Evolutionary conservation across 2,888 invertebrate genomes (phyloP).

Genomic region (Dasysyrphus albostriatus): DNA sequence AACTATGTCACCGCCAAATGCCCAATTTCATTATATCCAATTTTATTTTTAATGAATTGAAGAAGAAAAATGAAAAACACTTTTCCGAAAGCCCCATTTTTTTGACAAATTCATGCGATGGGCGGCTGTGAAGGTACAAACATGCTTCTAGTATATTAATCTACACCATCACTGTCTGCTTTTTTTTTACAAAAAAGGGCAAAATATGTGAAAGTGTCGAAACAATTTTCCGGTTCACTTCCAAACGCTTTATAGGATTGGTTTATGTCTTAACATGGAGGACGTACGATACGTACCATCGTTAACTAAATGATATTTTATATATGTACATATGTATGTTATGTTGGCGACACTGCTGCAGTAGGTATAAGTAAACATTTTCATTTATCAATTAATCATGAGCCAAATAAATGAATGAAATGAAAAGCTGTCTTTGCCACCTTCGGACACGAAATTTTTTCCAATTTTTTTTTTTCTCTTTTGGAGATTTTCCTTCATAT

Average conservation of each 20-base stretch:
- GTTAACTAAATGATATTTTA: not conserved
- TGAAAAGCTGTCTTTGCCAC: constrained; percentile 60
- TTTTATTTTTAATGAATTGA: constrained; percentile 6
- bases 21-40: not conserved
- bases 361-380: constrained; percentile 37
- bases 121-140: constrained; percentile 26
- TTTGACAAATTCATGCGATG: constrained; percentile 36
- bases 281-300: constrained; percentile 10
- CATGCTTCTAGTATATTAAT: not conserved
- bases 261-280: constrained; percentile 46
- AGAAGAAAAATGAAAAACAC: not conserved
- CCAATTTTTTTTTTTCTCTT: not conserved
- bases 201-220: constrained; percentile 64
- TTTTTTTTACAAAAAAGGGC: constrained; percentile 23
- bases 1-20: constrained; percentile 1
- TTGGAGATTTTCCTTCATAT: constrained; percentile 10
- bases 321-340: not conserved
- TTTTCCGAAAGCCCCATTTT: constrained; percentile 26
- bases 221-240: constrained; percentile 59
- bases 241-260: constrained; percentile 19
- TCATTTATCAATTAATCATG: constrained; percentile 62
- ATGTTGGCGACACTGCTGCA: constrained; percentile 29
- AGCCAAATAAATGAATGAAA: constrained; percentile 45
- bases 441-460: constrained; percentile 40
- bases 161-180: constrained; percentile 8